These are phyloP conservation scores for Halcyon smyrnensis DNA, from an alignment of 2,797 vertebrate genomes.

Conservation along the genomic window DNA sequence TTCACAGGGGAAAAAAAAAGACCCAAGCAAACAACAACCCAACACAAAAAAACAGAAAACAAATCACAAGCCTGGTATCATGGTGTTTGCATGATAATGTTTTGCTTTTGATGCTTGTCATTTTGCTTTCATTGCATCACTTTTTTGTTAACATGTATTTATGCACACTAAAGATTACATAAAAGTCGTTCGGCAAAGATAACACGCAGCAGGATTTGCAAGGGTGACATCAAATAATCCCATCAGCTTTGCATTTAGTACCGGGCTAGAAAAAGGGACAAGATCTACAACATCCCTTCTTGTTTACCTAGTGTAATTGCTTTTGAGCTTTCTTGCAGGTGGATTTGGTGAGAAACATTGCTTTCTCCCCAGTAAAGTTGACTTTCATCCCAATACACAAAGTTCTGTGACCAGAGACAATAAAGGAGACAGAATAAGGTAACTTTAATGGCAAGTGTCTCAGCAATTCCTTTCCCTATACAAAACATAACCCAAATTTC, in stretches of 20 bases:
- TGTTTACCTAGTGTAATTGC: slow-evolving; percentile 64
- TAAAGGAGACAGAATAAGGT: not conserved
- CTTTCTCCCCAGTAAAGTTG: not conserved
- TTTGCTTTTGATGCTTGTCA: slow-evolving; percentile 9
- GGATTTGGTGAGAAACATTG: slow-evolving; percentile 23
- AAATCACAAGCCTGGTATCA: not conserved
- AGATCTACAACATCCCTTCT: slow-evolving; percentile 42
- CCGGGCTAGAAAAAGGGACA: slow-evolving; percentile 9
- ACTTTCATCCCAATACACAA: not conserved
- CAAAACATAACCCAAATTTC: not conserved
- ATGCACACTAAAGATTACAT: slow-evolving; percentile 58
- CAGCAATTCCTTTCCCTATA: not conserved
- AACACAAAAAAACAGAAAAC: not conserved
- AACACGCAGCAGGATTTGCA: slow-evolving; percentile 33
- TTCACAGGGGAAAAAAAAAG: not conserved
- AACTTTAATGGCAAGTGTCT: not conserved
- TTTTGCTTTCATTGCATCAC: slow-evolving; percentile 45
- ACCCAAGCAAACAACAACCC: not conserved
- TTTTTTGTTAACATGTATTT: slow-evolving; percentile 66
- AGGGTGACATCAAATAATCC: slow-evolving; percentile 49
- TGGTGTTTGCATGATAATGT: not conserved
- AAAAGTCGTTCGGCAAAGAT: slow-evolving; percentile 51
- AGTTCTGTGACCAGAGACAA: not conserved
- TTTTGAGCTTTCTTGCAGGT: slow-evolving; percentile 31
- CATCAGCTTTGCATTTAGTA: slow-evolving; percentile 45